phyloP scores from a whole-genome alignment of 2,113 vertebrate species.

The Tautogolabrus adspersus region DNA sequence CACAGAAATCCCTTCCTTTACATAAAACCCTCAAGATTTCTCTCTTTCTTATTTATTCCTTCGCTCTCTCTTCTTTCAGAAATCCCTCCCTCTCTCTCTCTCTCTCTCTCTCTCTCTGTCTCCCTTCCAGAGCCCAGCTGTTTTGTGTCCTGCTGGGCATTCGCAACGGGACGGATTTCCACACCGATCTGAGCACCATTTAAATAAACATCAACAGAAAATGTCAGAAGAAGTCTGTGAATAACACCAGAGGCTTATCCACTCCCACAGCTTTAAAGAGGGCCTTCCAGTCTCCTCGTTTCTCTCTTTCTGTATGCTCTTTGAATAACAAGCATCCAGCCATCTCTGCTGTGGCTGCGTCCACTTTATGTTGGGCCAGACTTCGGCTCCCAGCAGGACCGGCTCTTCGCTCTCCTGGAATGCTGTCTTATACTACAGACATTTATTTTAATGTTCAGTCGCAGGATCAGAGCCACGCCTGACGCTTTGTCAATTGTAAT shows the following conservation, averaged over 20 bases:
- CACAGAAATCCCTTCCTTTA: slow-evolving; percentile 55
- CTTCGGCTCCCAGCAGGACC: slow-evolving; percentile 37
- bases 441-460: slow-evolving; percentile 18
- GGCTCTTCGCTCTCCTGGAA: slow-evolving; percentile 25
- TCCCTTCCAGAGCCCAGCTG: slow-evolving; percentile 59
- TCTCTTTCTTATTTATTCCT: slow-evolving; percentile 6
- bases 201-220: slow-evolving; percentile 78
- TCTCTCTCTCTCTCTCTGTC: slow-evolving; percentile 13
- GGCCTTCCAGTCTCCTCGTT: slow-evolving; percentile 51
- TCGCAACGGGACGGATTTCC: slow-evolving; percentile 64
- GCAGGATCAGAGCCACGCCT: not conserved
- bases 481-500: slow-evolving; percentile 28
- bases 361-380: slow-evolving; percentile 44
- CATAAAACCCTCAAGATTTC: slow-evolving; percentile 49
- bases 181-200: slow-evolving; percentile 69
- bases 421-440: slow-evolving; percentile 25
- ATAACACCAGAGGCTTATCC: slow-evolving; percentile 79
- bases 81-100: not conserved
- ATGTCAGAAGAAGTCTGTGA: slow-evolving; percentile 68
- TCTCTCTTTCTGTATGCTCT: slow-evolving; percentile 55
- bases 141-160: slow-evolving; percentile 69
- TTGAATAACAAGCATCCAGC: slow-evolving; percentile 72
- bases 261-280: slow-evolving; percentile 59
- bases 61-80: slow-evolving; percentile 14
- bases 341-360: slow-evolving; percentile 49